Base-by-base conservation (phyloP, 2,888 invertebrate species). In the Aphrophora alni region DNA sequence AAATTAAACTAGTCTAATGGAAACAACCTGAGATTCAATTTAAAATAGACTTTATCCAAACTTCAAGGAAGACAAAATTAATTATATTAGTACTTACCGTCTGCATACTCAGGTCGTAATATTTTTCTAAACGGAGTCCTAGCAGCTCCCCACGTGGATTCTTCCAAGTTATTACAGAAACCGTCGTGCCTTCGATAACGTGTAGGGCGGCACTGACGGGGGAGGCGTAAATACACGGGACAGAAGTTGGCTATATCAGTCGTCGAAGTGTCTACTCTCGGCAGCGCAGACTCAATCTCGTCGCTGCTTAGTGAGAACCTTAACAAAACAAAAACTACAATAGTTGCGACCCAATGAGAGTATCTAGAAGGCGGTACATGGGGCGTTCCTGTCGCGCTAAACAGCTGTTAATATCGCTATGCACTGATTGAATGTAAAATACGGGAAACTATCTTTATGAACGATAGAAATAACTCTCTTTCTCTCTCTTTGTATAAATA, bases 101-200 rank as follows among this genome's bases (percentile, higher is more conserved):
- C 87, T 8, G 85, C 86, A 77, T 87, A 87, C 59, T 85, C 85
- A 27, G 87, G 85, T 0, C 86, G 86, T 17, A 87, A 83, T 25
- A 86, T 85, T 33, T 87, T 84, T 24, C 84, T 82, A 84, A 87
- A 87, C 21, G 87, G 85, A 26, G 85, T 83, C 33, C 85, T 83
- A 10, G 88, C 86, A 24, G 87, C 86, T 17, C 89, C 89, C 87
- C 89, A 88, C 24, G 87, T 86, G 7, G 89, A 88, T 82, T 88
- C 86, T 26, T 87, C 86, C 69, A 89, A 85, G 83, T 89, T 89
- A 85, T 89, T 89, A 85, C 89, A 89, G 81, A 87, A 86, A 17
- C 88, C 89, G 82, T 87, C 87, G 75, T 86, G 84, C 14, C 86
- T 85, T 10, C 89, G 85, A 84, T 88, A 89, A 59, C 87, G 84